These are phyloP conservation scores for Megatriorchis doriae DNA, from an alignment of 2,113 vertebrate genomes.

Conservation along the genomic window DNA sequence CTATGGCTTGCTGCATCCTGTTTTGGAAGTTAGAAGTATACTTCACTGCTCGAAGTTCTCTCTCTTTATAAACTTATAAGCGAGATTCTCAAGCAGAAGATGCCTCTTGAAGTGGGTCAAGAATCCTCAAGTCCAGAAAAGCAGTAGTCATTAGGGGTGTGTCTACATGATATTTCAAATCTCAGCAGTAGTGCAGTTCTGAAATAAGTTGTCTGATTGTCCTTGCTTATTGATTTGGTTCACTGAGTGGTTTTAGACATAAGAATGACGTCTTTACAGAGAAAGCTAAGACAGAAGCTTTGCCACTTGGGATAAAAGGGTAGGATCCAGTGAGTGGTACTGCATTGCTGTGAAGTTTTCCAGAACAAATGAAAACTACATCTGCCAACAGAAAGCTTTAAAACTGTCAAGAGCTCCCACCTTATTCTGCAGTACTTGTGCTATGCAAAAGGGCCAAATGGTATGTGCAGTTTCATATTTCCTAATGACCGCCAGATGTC, in stretches of 20 bases:
- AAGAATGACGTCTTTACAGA: background rate
- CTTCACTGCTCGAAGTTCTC: background rate
- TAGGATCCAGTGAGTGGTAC: background rate
- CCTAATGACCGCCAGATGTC: background rate
- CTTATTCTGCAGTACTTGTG: background rate
- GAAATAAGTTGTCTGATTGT: background rate
- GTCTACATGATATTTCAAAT: background rate
- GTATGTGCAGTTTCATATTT: background rate
- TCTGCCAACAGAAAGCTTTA: background rate
- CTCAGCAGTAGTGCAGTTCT: background rate
- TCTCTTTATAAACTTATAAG: background rate
- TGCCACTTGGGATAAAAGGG: background rate
- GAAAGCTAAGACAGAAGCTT: background rate
- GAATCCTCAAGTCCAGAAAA: background rate
- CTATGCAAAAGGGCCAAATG: background rate
- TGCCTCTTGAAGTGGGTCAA: background rate
- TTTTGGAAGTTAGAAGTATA: background rate
- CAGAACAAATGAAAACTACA: background rate
- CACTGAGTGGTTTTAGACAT: background rate
- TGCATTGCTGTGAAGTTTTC: background rate
- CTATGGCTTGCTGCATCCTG: background rate
- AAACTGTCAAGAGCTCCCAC: background rate
- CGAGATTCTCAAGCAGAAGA: background rate
- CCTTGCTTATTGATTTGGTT: background rate
- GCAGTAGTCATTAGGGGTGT: background rate